Conservation (phyloP, 2,888 invertebrate species). For the Eulithis testata region DNA sequence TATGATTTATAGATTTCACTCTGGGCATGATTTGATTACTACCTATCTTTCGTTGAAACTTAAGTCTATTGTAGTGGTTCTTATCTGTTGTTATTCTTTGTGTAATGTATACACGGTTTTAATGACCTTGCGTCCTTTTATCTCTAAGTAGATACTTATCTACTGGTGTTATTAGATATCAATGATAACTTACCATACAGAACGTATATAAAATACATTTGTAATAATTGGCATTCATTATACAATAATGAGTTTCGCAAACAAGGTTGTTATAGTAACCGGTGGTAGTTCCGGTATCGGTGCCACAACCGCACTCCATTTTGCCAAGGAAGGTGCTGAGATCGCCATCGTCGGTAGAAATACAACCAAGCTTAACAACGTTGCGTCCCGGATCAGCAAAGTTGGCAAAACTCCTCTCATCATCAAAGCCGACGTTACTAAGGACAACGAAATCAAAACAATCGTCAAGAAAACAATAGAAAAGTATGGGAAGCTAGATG, state of each 20-base stretch:
- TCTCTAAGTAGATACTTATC: no score
- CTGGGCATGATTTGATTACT: no score
- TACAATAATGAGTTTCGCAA: slow-evolving; percentile 41
- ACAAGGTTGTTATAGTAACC: slow-evolving; percentile 57
- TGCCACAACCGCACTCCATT: slow-evolving; percentile 53
- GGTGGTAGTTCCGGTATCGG: slow-evolving; percentile 65
- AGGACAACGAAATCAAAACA: slow-evolving; percentile 34
- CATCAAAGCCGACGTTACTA: slow-evolving; percentile 42
- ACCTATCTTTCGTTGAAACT: no score
- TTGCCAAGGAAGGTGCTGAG: slow-evolving; percentile 55
- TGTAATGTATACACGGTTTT: no score
- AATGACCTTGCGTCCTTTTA: no score
- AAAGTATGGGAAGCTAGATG: slow-evolving; percentile 46
- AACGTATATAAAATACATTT: no score
- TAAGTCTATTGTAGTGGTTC: no score
- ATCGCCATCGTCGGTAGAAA: slow-evolving; percentile 57
- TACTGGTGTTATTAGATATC: no score
- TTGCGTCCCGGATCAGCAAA: slow-evolving; percentile 30
- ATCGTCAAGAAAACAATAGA: slow-evolving; percentile 46
- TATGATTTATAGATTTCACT: no score
- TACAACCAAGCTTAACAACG: slow-evolving; percentile 46
- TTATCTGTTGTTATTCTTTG: no score
- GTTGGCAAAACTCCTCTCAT: slow-evolving; percentile 31
- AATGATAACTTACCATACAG: no score
- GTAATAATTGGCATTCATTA: no score